Evolutionary conservation across 2,113 vertebrate genomes (phyloP).

Genomic region (Ceuthmochares aereus): DNA sequence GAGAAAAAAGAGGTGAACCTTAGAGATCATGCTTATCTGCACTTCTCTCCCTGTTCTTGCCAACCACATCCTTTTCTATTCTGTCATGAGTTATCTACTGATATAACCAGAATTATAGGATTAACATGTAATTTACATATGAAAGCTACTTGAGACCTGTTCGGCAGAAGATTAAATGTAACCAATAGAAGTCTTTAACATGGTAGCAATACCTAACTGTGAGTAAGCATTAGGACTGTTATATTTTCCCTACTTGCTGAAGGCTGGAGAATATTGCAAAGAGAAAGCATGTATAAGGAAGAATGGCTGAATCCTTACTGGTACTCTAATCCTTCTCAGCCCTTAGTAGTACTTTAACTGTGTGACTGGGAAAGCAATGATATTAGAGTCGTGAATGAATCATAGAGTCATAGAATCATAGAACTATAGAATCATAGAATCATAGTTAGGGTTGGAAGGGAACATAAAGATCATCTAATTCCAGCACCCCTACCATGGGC

Average conservation of each 20-base stretch:
- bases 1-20: neutral
- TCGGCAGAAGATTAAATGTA: neutral
- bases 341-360: neutral
- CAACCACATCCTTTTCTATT: neutral
- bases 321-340: neutral
- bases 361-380: neutral
- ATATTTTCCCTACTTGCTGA: neutral
- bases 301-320: neutral
- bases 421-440: no score
- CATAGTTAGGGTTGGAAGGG: no score
- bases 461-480: no score
- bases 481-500: no score
- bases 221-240: neutral
- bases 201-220: neutral
- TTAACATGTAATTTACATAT: neutral
- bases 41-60: neutral
- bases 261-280: neutral
- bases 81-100: neutral
- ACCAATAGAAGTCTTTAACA: neutral
- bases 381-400: neutral
- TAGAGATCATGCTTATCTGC: neutral
- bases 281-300: neutral
- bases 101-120: neutral
- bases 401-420: no score
- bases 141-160: neutral